These are phyloP conservation scores for Rhagoletis pomonella DNA, from an alignment of 1,140 invertebrate species.

Conservation along the genomic window DNA sequence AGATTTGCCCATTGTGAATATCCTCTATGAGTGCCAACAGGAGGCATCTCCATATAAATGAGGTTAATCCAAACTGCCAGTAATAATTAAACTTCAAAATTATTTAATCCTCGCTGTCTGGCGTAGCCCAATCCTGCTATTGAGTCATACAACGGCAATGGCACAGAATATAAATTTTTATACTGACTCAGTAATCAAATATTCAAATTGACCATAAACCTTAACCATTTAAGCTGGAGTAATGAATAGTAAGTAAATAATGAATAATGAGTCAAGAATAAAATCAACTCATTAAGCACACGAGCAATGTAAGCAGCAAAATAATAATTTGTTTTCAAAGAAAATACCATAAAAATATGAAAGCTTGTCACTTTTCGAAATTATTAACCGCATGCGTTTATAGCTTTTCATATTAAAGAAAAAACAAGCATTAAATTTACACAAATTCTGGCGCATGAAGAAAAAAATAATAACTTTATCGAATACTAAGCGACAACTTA, in stretches of 20 bases:
- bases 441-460: too few relatives aligned
- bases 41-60: too few relatives aligned
- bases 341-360: constrained; percentile 33
- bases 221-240: constrained; percentile 32
- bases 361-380: constrained; percentile 30
- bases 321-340: constrained; percentile 34
- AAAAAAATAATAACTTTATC: constrained; percentile 33
- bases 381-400: constrained; percentile 37
- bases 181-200: not conserved
- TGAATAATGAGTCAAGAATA: not conserved
- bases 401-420: constrained; percentile 14
- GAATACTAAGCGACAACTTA: not conserved
- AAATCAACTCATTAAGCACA: constrained; percentile 22
- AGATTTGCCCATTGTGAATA: too few relatives aligned
- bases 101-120: too few relatives aligned
- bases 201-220: not conserved
- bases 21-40: too few relatives aligned
- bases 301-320: constrained; percentile 6
- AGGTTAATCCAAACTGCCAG: too few relatives aligned
- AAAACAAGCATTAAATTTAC: too few relatives aligned
- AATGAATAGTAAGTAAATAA: not conserved
- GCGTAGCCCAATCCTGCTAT: too few relatives aligned
- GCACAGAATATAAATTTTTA: not conserved
- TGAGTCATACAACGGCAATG: not conserved
- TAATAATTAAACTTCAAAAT: too few relatives aligned